Base-by-base conservation (phyloP, 2,888 invertebrate genomes). In the Heteromyza rotundicornis region DNA sequence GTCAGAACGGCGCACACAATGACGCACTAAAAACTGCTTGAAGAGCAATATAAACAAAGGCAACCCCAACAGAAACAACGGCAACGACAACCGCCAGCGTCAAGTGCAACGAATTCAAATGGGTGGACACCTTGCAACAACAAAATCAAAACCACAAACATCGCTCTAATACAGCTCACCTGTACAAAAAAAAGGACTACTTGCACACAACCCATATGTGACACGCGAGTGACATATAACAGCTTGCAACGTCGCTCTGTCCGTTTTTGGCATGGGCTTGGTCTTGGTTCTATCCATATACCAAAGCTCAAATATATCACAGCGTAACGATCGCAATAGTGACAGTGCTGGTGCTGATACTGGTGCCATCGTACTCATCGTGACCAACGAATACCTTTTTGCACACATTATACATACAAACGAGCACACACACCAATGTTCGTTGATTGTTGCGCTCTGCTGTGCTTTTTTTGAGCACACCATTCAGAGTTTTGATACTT, bases 191-290 rank as follows among this genome's bases (percentile, higher is more conserved):
- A 50, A 20, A 22, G 20, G 3, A 50, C 22, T 16, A 2, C 7
- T 24, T 19, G 3, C 27, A 27, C 24, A 32, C 16, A 32, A 7
- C n/a, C n/a, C n/a, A n/a, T n/a, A n/a, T n/a, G n/a, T 17, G 50
- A 50, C 50, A 50, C 22, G 50, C 50, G 19, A 50, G 17, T 50
- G 50, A 50, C 50, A 50, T 19, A 19, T 19, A 50, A 50, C 50
- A 50, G 50, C 50, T 50, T 19, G 50, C 20, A 19, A 50, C 40
- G 40, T 40, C 40, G 10, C 40, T n/a, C 14, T 40, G 40, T 3
- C 40, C 14, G 5, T 7, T 7, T n/a, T 3, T 2, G 3, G 40
- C 14, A n/a, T 40, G 5, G 40, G 40, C n/a, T n/a, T 40, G 40
- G 40, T n/a, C 16, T n/a, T n/a, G 16, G 40, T 40, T 40, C 27